Base-by-base conservation (phyloP, 2,113 vertebrate genomes). In the Chaetura pelagica region DNA sequence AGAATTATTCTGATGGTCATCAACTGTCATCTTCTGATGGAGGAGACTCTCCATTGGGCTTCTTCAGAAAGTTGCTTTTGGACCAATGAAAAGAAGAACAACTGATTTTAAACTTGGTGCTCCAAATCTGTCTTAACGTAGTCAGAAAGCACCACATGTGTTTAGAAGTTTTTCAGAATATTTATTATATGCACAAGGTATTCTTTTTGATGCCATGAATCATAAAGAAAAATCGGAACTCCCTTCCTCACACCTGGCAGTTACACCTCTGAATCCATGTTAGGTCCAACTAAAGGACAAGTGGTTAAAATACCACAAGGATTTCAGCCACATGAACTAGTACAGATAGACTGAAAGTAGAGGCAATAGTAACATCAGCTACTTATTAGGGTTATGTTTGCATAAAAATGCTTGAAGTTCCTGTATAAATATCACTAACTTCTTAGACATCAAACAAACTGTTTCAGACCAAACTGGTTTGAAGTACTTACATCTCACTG, bases 31-130 rank as follows among this genome's bases (percentile, higher is more conserved):
- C 42, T 85, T 55, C 46, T 67, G 34, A 34, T 29, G 17, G 26
- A 76, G 22, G 12, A 91, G 84, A 68, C 15, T 13, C 54, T 87
- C 23, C 19, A 7, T 0, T 20, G 48, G 35, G 40, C 26, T 40
- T 58, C 51, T 76, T 59, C 21, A 48, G 40, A n/a, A 77, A 86
- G 44, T 0, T 54, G 15, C 0, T 0, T 16, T 81, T 68, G 27
- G 42, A 88, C 4, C 0, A 0, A 73, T 1, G 14, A 11, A 35
- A 63, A 63, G 17, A 40, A 88, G 91, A 91, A 6, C 0, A 0
- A 0, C 2, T 7, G 26, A 27, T 83, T 79, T 87, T 79, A 87
- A 72, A 44, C 30, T 40, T 30, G 3, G 17, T 51, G 35, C 30
- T 76, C 23, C 6, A 44, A 51, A 68, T 13, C 20, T 38, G 44